These are phyloP conservation scores for Cotesia congregata DNA, from an alignment of 2,888 invertebrate genomes.

Conservation along the genomic window DNA sequence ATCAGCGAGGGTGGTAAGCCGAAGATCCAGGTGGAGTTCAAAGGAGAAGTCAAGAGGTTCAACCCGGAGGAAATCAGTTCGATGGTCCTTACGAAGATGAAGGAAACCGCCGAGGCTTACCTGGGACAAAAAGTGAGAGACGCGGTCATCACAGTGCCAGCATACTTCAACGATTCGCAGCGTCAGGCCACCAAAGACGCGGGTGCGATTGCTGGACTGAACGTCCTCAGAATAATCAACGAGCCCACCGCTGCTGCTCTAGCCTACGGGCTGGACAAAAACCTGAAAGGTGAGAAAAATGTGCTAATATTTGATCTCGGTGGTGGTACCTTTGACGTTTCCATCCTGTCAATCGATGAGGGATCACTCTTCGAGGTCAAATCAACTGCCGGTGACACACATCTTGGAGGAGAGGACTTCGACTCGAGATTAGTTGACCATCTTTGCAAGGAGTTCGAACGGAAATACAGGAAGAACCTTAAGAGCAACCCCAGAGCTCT, in stretches of 20 bases:
- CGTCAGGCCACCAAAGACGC: slow-evolving; percentile 80
- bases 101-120: slow-evolving; percentile 81
- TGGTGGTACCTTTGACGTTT: slow-evolving; percentile 77
- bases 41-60: slow-evolving; percentile 75
- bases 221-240: slow-evolving; percentile 77
- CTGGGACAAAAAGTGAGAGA: slow-evolving; percentile 77
- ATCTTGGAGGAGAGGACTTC: slow-evolving; percentile 75
- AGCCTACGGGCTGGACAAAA: slow-evolving; percentile 80
- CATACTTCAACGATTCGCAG: slow-evolving; percentile 81
- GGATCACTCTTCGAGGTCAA: slow-evolving; percentile 82
- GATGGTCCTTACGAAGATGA: slow-evolving; percentile 76
- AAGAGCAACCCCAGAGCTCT: slow-evolving; percentile 77
- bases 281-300: slow-evolving; percentile 76
- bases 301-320: slow-evolving; percentile 78
- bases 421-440: slow-evolving; percentile 78
- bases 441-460: slow-evolving; percentile 79
- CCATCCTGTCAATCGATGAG: slow-evolving; percentile 85
- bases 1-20: slow-evolving; percentile 77
- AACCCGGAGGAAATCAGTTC: slow-evolving; percentile 80
- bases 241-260: slow-evolving; percentile 76
- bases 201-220: slow-evolving; percentile 77
- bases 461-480: slow-evolving; percentile 80
- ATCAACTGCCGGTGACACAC: slow-evolving; percentile 87
- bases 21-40: slow-evolving; percentile 78
- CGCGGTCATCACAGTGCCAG: slow-evolving; percentile 86